Base-by-base conservation (phyloP, 2,113 vertebrate genomes). In the Emydura subglobosa region DNA sequence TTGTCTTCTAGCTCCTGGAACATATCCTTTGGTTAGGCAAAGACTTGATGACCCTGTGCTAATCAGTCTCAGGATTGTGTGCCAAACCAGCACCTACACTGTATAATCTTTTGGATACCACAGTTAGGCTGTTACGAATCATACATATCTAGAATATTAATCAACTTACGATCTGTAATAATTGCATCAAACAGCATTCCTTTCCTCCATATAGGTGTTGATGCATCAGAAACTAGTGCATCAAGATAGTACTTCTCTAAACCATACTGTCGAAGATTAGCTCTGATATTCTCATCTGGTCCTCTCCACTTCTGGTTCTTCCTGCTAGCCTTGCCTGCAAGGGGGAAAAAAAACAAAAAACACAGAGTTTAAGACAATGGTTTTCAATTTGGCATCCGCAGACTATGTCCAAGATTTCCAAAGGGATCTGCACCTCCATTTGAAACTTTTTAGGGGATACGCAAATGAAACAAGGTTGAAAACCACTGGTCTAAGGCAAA, bases 231-330 rank as follows among this genome's bases (percentile, higher is more conserved):
- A 96, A 99, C 98, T 25, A 99, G 98, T 1, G 99, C 98, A 78
- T 99, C 99, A 3, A 99, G 93, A 74, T 99, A 99, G 76, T 98
- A 98, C 50, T 98, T 98, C 97, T 99, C 99, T 84, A 98, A 98
- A 42, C 99, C 99, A 50, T 99, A 99, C 89, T 99, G 99, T 12
- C 99, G 98, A 86, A 99, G 98, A 94, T 99, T 99, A 74, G 99
- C 99, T 97, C 99, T 97, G 95, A 99, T 99, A 57, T 99, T 99
- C 97, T 99, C 99, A 97, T 99, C 99, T 0, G 99, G 99, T 55
- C 99, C 99, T 97, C 99, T 98, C 99, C 99, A 99, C 88, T 99
- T 99, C 97, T 99, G 99, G 97, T 99, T 99, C 97, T 99, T 99
- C 92, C 99, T 98, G 97, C 98, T 99, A 24, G 99, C 99, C 94